phyloP scores from a whole-genome alignment of 1,140 invertebrate species.

The Euwallacea fornicatus region DNA sequence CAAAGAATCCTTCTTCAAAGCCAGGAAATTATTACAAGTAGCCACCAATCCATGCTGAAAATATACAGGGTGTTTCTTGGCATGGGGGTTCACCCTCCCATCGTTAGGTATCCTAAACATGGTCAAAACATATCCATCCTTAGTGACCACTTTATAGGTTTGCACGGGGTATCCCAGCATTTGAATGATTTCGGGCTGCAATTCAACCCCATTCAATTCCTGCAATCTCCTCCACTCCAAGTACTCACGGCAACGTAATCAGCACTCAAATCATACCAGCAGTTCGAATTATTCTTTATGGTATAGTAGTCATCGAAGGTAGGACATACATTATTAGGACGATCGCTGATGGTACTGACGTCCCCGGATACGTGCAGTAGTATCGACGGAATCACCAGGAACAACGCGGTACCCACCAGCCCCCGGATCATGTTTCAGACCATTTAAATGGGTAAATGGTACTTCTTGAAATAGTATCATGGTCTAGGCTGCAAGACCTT shows the following conservation, averaged over 20 bases:
- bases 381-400: conserved; percentile 5
- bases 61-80: conserved; percentile 56
- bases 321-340: conserved; percentile 50
- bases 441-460: conserved; percentile 36
- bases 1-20: conserved; percentile 54
- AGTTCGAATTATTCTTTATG: conserved; percentile 48
- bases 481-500: conserved; percentile 30
- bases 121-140: conserved; percentile 60
- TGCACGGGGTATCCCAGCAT: conserved; percentile 59
- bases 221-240: background rate
- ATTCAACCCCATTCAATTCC: no score
- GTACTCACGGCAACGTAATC: conserved; percentile 47
- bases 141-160: conserved; percentile 55
- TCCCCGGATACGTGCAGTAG: background rate
- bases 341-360: background rate
- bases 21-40: conserved; percentile 61
- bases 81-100: conserved; percentile 30
- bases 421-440: conserved; percentile 20
- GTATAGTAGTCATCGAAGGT: conserved; percentile 50
- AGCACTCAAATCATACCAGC: conserved; percentile 49
- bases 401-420: conserved; percentile 4
- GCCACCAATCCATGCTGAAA: conserved; percentile 68
- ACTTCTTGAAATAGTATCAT: conserved; percentile 15
- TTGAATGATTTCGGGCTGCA: conserved; percentile 54
- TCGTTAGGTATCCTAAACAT: conserved; percentile 57